phyloP scores from a whole-genome alignment of 1,140 invertebrate species.

The Pseudomyrmex gracilis region DNA sequence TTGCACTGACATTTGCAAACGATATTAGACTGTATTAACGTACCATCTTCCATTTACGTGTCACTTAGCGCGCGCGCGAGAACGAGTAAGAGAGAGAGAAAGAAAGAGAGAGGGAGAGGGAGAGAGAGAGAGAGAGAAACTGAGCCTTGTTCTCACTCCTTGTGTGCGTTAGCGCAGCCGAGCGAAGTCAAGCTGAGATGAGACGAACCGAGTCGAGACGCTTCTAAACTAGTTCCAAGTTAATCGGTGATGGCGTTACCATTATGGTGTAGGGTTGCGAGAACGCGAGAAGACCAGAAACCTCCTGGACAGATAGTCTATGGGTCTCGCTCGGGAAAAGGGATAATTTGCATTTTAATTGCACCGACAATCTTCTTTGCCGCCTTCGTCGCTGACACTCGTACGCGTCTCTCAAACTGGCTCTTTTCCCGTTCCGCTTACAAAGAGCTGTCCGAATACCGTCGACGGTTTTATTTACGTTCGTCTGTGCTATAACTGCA shows the following conservation, averaged over 20 bases:
- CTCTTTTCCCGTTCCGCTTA: constrained; percentile 34
- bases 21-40: constrained; percentile 70
- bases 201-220: constrained; percentile 42
- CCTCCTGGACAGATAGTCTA: constrained; percentile 52
- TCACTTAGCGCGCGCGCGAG: constrained; percentile 21
- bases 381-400: constrained; percentile 30
- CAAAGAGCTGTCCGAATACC: constrained; percentile 1
- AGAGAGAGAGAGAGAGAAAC: constrained; percentile 54
- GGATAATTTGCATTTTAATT: constrained; percentile 83
- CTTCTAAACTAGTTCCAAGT: constrained; percentile 79
- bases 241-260: constrained; percentile 77
- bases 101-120: constrained; percentile 41
- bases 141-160: constrained; percentile 50
- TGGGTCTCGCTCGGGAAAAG: constrained; percentile 74
- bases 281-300: constrained; percentile 49
- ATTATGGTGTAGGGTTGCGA: constrained; percentile 65
- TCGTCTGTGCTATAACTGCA: background rate
- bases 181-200: constrained; percentile 37
- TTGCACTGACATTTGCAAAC: constrained; percentile 70
- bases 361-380: constrained; percentile 67
- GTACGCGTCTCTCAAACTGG: constrained; percentile 21
- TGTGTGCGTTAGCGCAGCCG: constrained; percentile 42
- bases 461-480: constrained; percentile 32
- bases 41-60: constrained; percentile 55
- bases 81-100: too few relatives aligned